Evolutionary conservation across 2,797 vertebrate species (phyloP), one percentile per base, ranked within the genome.

Genomic region (Phoxinus dragarum): DNA sequence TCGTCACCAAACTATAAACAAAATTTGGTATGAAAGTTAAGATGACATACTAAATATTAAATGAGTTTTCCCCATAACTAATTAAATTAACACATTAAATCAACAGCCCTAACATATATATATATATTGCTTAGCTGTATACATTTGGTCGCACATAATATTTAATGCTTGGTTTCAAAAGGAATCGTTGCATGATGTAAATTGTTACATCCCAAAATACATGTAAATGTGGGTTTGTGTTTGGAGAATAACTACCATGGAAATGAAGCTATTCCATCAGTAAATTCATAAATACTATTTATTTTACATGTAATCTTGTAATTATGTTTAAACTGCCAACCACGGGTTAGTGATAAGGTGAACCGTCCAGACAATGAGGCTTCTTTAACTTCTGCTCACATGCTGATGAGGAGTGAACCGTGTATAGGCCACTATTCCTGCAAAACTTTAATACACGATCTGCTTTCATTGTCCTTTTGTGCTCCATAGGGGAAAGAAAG

Each of bases 211-310:
- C 5, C 4, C 5, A 27, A 81, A 56, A 81, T 40, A 40, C 23
- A 69, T 81, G 79, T 81, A 31, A 31, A 81, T 56, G 66, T 76
- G 71, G 10, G 16, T 69, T 73, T 68, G 68, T 81, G 12, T 75
- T 27, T 74, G 19, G 49, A 23, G 56, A 56, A 38, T 66, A 34
- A 36, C 17, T 64, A 54, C 6, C 47, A 72, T 66, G 27, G 64
- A 79, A 84, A 80, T 75, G 6, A 74, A 36, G 68, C 49, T 56
- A 54, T 75, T 86, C 23, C 31, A 75, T 64, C 77, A 38, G 84
- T 86, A 81, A 61, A 69, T 80, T 75, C 49, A 67, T 54, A 1
- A 1, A 38, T 47, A 17, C 16, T 44, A 27, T 78, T 72, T 75
- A 74, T 49, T 76, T 59, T 31, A 34, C 61, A 56, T 49, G 5